A percentile compares a stretch with the other conserved stretches of the same genome.
These are phyloP conservation scores for Acholoe squamosa DNA, from an alignment of 2,888 invertebrate species.

Conservation along the genomic window DNA sequence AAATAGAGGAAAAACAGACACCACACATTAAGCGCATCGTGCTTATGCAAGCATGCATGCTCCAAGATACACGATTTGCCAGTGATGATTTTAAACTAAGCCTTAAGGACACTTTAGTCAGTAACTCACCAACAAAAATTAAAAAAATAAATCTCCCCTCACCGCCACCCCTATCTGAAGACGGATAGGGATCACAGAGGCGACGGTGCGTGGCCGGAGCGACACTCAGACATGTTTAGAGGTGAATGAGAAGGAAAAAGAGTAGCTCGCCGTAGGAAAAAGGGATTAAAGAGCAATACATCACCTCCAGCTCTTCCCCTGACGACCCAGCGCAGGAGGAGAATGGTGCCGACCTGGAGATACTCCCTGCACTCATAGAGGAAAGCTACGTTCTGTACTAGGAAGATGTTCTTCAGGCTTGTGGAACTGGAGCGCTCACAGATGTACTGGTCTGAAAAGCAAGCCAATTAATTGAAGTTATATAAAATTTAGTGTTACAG, in stretches of 20 bases:
- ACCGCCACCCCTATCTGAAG: not conserved
- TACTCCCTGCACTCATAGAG: slow-evolving; percentile 54
- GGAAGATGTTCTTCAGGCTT: slow-evolving; percentile 33
- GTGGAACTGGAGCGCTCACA: slow-evolving; percentile 30
- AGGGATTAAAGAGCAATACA: not conserved
- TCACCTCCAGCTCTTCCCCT: slow-evolving; percentile 52
- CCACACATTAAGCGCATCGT: no score
- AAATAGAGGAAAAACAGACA: no score
- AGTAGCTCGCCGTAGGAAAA: not conserved
- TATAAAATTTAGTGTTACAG: no score
- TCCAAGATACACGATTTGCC: no score
- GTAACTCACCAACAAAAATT: not conserved
- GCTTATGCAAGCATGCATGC: no score
- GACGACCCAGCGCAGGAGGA: slow-evolving; percentile 46
- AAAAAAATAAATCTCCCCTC: not conserved
- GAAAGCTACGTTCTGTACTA: slow-evolving; percentile 55
- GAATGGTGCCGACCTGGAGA: slow-evolving; percentile 26
- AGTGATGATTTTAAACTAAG: no score
- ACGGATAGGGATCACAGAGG: not conserved
- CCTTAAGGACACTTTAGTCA: no score
- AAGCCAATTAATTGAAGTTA: no score
- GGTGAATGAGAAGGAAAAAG: not conserved
- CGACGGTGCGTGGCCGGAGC: not conserved
- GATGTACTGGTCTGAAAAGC: slow-evolving; percentile 23
- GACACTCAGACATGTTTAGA: not conserved